Conservation (phyloP, 1,140 invertebrate species). For the Manduca sexta region DNA sequence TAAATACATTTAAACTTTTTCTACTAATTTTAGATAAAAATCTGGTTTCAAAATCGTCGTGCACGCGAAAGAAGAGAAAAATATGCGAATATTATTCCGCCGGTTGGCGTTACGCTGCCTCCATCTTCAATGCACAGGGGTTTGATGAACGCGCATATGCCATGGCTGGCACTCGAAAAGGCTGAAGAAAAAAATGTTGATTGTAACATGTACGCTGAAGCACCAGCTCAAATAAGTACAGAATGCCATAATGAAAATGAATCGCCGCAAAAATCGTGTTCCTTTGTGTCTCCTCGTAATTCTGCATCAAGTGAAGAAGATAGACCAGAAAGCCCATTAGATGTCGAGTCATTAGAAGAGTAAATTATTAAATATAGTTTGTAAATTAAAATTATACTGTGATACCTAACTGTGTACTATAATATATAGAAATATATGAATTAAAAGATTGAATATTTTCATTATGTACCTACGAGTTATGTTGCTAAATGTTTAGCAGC, state of each 20-base stretch:
- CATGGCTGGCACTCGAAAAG: background rate
- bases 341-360: constrained; percentile 38
- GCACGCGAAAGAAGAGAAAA: constrained; percentile 79
- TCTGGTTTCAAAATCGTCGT: constrained; percentile 85
- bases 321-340: constrained; percentile 36
- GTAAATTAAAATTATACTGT: background rate
- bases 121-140: constrained; percentile 15
- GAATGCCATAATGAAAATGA: background rate
- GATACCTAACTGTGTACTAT: background rate
- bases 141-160: background rate
- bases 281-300: background rate
- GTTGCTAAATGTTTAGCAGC: too few species aligned
- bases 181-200: background rate
- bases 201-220: too few species aligned
- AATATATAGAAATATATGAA: background rate
- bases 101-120: constrained; percentile 38
- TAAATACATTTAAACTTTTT: too few species aligned
- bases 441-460: too few species aligned
- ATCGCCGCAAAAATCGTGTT: background rate
- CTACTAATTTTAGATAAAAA: constrained; percentile 77
- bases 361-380: background rate
- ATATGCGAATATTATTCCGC: constrained; percentile 35
- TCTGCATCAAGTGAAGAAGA: constrained; percentile 13
- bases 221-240: too few species aligned
- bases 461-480: too few species aligned